A percentile compares a stretch with the other conserved stretches of the same genome.
Conservation (phyloP, 2,797 vertebrate species). For the Spatula versicolor region DNA sequence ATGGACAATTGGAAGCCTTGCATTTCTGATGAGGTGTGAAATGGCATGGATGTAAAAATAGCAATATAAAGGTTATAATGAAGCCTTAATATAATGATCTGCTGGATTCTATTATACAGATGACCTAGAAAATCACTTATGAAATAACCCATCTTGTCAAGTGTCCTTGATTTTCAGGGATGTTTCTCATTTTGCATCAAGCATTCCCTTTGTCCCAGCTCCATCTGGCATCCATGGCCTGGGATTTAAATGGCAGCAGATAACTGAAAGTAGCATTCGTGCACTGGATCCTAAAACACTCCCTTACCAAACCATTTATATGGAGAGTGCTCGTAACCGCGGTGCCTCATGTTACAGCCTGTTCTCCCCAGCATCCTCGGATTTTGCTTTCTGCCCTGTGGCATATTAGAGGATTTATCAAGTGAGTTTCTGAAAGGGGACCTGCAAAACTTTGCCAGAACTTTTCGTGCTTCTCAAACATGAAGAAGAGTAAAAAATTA, state of each 20-base stretch:
- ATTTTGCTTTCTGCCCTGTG: background rate
- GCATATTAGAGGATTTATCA: background rate
- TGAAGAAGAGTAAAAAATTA: background rate
- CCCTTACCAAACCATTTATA: background rate
- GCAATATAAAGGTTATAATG: background rate
- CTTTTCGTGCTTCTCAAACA: background rate
- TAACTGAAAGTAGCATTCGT: background rate
- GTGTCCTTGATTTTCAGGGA: conserved; percentile 10
- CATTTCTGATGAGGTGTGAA: background rate
- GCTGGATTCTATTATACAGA: background rate
- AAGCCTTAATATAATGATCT: background rate
- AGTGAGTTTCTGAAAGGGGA: background rate
- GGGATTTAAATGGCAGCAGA: conserved; percentile 27
- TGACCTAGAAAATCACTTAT: conserved; percentile 11
- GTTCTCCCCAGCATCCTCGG: background rate
- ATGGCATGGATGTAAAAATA: background rate
- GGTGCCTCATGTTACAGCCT: background rate
- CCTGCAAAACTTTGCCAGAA: background rate
- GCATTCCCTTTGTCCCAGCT: background rate
- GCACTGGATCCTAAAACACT: background rate
- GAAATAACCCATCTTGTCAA: background rate
- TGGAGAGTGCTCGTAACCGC: background rate
- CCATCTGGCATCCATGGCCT: background rate
- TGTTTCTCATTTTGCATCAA: background rate
- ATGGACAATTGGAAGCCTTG: background rate